Base-by-base conservation (phyloP, 2,888 invertebrate genomes). In the Cephus nigrinus region DNA sequence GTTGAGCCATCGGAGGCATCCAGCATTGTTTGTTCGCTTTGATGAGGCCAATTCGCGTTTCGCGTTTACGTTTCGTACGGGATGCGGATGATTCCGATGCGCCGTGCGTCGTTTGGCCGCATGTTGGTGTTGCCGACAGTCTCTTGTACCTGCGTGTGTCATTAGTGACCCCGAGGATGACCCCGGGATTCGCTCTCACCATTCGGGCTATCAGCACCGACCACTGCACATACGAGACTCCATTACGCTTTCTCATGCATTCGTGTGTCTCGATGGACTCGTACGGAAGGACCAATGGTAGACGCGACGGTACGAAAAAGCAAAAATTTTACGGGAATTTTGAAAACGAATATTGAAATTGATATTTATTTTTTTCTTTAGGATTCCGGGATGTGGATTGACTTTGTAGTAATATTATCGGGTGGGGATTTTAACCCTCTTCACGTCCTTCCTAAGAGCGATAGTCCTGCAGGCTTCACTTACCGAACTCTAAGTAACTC, bases 41-140 rank as follows among this genome's bases (percentile, higher is more conserved):
- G 91, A 91, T 90, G 91, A 91, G 90, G 90, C 90, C 90, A 91
- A 91, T 91, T 90, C 91, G 88, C 88, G 88, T 87, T 85, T 87
- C 84, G 84, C 85, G 84, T 84, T 81, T 80, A 81, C 83, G 83
- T 84, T 84, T 82, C 82, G 81, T 83, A 81, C 74, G 81, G 79
- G 35, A 15, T 77, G 80, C 81, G 79, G 77, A 80, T 74, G 76
- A 79, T 82, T 83, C 82, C 76, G 68, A 40, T 55, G 55, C 15
- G 55, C 74, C 40, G 77, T 34, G 74, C 77, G 68, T 69, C 74
- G 71, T 33, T 31, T 9, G 79, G 78, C 78, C 78, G 73, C 69
- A 76, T 80, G 78, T 75, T 34, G 75, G 69, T 36, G 55, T 79
- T 74, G 76, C 79, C 80, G 81, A 23, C 55, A 55, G 55, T 55